Evolutionary conservation across 2,888 invertebrate species (phyloP), one percentile per base, ranked within the genome.

Genomic region (Philopedon plagiatum): DNA sequence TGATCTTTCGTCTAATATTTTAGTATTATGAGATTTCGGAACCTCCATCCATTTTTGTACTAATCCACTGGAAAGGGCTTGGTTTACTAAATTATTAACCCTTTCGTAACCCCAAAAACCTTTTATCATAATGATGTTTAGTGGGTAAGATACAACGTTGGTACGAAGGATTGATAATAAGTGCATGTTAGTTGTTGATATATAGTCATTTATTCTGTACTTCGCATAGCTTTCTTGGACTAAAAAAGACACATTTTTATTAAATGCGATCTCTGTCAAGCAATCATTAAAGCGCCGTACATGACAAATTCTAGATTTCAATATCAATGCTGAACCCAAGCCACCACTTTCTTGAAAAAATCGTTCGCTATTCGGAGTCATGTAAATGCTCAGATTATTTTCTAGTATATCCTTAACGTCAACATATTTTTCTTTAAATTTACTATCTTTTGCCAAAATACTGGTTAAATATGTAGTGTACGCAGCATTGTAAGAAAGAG

Each of bases 81-180:
- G 67, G 21, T 76, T 71, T 5, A 84, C 76, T 21, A 81, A 65
- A 4, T 60, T 46, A 62, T 82, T 77, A 61, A 84, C 80, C 49
- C 74, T 41, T 0, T 76, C 65, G 18, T 75, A 78, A n/a, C 83
- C 75, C 13, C 81, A 83, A 76, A 83, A 83, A 3, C 83, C 83
- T 75, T 82, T 83, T 8, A 78, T 75, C 76, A 82, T 78, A 15
- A 82, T 69, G 75, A 84, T 80, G 76, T 81, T 82, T 5, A 84
- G 73, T 0, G 83, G 82, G 76, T 80, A 82, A 13, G 78, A 80
- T 4, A 81, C 80, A 0, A 83, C 78, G 18, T 79, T 79, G 0
- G 80, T 71, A 26, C 79, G 75, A 41, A 82, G 77, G 56, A 79
- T 79, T 15, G 78, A 78, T 37, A 67, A 26, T 13, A 60, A 34